phyloP scores from a whole-genome alignment of 2,113 vertebrate genomes.

The Irena cyanogastra region DNA sequence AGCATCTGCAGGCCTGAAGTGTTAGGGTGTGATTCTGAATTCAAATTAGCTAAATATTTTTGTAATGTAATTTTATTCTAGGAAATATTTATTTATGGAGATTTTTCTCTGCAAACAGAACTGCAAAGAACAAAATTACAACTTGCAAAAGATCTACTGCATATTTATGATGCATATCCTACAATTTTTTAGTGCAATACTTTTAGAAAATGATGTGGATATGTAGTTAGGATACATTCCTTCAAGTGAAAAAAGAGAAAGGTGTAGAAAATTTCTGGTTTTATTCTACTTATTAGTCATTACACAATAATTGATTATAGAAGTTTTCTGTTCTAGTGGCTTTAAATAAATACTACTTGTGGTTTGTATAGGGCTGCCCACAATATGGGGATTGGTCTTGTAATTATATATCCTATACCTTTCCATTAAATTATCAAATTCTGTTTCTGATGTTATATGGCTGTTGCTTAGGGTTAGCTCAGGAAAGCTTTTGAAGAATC shows the following conservation, averaged over 20 bases:
- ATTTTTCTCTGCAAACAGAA: not conserved
- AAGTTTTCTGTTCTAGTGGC: not conserved
- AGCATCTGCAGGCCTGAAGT: constrained; percentile 17
- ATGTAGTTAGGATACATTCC: not conserved
- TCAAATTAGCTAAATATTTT: constrained; percentile 9
- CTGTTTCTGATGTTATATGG: not conserved
- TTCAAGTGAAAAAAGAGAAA: not conserved
- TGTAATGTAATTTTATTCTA: not conserved
- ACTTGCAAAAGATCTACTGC: not conserved
- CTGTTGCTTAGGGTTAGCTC: not conserved
- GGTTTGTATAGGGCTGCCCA: not conserved
- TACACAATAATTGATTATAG: not conserved
- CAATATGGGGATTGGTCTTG: not conserved
- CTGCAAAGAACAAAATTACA: not conserved
- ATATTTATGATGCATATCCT: not conserved
- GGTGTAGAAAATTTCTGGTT: not conserved
- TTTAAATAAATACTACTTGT: not conserved
- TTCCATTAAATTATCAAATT: not conserved
- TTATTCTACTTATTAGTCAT: not conserved
- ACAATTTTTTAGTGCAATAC: not conserved
- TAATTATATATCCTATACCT: not conserved
- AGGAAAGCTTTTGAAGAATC: not conserved
- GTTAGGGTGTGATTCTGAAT: not conserved
- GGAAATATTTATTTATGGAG: not conserved
- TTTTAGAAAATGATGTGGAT: not conserved